phyloP scores from a whole-genome alignment of 2,113 vertebrate species.

The Puma concolor region DNA sequence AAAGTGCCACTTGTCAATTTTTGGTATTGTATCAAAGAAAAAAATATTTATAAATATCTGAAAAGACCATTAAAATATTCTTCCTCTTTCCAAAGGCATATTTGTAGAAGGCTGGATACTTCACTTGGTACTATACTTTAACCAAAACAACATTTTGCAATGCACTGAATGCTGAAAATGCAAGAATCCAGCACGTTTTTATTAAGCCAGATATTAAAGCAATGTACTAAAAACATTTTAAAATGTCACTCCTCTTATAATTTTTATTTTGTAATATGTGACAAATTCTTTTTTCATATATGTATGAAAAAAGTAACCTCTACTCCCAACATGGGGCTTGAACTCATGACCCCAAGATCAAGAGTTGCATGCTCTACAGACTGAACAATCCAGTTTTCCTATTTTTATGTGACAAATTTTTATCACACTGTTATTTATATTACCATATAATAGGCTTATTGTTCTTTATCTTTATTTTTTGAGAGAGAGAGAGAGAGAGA shows the following conservation, averaged over 20 bases:
- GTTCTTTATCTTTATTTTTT: neutral
- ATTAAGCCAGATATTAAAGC: neutral
- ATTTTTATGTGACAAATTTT: neutral
- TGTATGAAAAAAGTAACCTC: neutral
- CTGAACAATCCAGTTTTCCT: neutral
- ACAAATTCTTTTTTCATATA: neutral
- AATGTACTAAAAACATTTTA: neutral
- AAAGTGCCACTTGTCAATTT: neutral
- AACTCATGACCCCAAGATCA: neutral
- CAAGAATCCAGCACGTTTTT: neutral
- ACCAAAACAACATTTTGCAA: neutral
- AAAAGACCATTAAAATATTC: neutral
- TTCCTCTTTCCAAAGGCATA: neutral
- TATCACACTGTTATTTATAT: neutral
- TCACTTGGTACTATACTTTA: neutral
- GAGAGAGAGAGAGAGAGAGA: neutral
- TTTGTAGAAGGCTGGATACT: neutral
- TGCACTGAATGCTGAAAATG: neutral
- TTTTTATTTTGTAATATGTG: neutral
- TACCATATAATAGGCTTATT: neutral
- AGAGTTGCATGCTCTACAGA: neutral
- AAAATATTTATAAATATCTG: neutral
- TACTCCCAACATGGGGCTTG: neutral
- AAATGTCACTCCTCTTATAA: neutral
- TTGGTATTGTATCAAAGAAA: neutral